Base-by-base conservation (phyloP, 2,797 vertebrate species). In the Siniperca scherzeri region DNA sequence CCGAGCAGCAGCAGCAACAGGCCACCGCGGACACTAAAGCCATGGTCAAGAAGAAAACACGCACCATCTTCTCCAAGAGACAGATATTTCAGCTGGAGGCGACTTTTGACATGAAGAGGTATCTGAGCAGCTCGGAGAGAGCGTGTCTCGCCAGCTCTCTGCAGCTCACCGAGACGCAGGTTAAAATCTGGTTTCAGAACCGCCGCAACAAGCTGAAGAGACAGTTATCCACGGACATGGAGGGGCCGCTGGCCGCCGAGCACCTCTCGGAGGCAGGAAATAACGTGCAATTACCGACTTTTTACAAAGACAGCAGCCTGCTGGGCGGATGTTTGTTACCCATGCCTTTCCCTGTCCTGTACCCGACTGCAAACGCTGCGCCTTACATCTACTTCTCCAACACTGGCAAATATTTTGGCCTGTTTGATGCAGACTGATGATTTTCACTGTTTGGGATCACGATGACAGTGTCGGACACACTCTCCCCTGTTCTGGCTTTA, bases 51-150 rank as follows among this genome's bases (percentile, higher is more conserved):
- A 96, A 97, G 91, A 97, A 97, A 88, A 97, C 96, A 0, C 95
- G 97, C 87, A 97, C 97, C 60, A 97, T 97, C 87, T 97, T 97
- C 93, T 97, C 97, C 80, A 97, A 97, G 90, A 95, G 96, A 79
- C 97, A 96, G 91, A 96, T 97, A 14, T 96, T 96, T 44, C 96
- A 96, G 65, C 91, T 97, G 86, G 96, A 97, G 85, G 94, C 96
- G 40, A 96, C 96, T 4, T 97, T 97, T 64, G 96, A 96, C 89
- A 77, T 95, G 91, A 96, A 97, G 87, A 66, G 96, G 2, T 96
- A 97, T 55, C 96, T 97, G 74, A 97, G 97, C 94, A 97, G 97
- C 86, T 95, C 96, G 0, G 97, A 98, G 92, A 90, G 97, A 36
- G 96, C 97, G 1, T 96, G 96, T 55, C 96, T 98, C 6, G 97